Conservation (phyloP, 37 sponge, comb jelly and placozoan genomes). For the Beroe ovata region DNA sequence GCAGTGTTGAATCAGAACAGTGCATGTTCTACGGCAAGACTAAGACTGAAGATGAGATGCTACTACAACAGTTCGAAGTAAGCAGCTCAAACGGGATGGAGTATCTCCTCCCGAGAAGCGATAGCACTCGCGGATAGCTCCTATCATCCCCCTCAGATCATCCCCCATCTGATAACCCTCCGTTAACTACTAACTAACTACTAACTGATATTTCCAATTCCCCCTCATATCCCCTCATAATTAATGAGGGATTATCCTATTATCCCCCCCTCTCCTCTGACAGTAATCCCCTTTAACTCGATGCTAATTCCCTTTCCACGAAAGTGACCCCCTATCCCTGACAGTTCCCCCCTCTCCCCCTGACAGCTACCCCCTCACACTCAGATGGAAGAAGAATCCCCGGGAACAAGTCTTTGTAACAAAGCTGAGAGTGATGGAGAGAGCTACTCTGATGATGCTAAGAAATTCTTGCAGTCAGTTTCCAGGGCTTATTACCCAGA, state of each 20-base stretch:
- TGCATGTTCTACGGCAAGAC: constrained; percentile 51
- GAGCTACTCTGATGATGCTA: constrained; percentile 3
- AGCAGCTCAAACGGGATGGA: neutral
- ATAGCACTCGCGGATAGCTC: too few species aligned
- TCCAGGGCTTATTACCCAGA: constrained; percentile 31
- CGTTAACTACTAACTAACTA: too few species aligned
- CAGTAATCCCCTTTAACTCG: too few species aligned
- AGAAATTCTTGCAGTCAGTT: constrained; percentile 38
- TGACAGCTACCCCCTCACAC: too few species aligned
- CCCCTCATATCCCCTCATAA: too few species aligned
- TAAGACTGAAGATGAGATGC: neutral
- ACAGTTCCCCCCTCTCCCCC: too few species aligned
- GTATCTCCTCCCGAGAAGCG: too few species aligned
- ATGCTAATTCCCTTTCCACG: too few species aligned
- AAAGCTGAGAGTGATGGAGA: neutral
- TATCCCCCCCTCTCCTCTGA: too few species aligned
- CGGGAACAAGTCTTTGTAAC: neutral
- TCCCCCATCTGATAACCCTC: neutral
- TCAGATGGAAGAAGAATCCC: neutral
- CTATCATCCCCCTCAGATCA: neutral
- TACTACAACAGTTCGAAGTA: constrained; percentile 42
- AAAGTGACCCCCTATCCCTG: too few species aligned
- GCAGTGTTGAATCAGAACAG: constrained; percentile 5
- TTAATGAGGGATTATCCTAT: too few species aligned
- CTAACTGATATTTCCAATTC: too few species aligned